Conservation (phyloP, 2,113 vertebrate species). For the Megalops atlanticus region DNA sequence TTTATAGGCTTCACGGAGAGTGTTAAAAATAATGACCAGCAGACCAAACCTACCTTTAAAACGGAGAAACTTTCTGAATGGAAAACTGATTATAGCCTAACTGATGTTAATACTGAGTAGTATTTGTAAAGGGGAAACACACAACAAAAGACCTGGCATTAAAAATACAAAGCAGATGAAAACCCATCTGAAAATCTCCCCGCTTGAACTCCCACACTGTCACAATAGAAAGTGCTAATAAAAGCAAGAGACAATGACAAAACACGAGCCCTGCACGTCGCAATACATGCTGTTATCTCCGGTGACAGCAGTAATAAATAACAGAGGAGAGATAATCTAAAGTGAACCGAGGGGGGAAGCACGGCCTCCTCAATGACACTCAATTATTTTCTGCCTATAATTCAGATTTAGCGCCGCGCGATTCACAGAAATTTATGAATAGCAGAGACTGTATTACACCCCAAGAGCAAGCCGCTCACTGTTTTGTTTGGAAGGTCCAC, state of each 20-base stretch:
- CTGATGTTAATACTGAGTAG: not conserved
- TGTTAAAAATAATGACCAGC: not conserved
- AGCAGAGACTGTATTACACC: not conserved
- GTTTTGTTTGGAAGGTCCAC: not conserved
- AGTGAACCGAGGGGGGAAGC: not conserved
- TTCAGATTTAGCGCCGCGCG: not conserved
- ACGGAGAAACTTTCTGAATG: not conserved
- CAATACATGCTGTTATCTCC: not conserved
- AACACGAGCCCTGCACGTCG: not conserved
- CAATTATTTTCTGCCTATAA: not conserved
- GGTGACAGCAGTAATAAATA: slow-evolving; percentile 12
- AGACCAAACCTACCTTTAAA: not conserved
- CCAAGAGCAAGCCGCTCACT: not conserved
- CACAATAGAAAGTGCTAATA: not conserved
- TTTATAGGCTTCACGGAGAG: not conserved
- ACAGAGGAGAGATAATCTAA: not conserved
- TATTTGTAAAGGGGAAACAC: not conserved
- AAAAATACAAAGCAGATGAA: not conserved
- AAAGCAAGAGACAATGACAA: not conserved
- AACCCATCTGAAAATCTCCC: not conserved
- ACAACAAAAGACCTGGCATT: too few species aligned
- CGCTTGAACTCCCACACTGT: not conserved
- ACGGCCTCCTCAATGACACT: not conserved
- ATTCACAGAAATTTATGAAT: not conserved
- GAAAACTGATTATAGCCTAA: not conserved